Base-by-base conservation (phyloP, 2,113 vertebrate genomes). In the Ciconia stormi region DNA sequence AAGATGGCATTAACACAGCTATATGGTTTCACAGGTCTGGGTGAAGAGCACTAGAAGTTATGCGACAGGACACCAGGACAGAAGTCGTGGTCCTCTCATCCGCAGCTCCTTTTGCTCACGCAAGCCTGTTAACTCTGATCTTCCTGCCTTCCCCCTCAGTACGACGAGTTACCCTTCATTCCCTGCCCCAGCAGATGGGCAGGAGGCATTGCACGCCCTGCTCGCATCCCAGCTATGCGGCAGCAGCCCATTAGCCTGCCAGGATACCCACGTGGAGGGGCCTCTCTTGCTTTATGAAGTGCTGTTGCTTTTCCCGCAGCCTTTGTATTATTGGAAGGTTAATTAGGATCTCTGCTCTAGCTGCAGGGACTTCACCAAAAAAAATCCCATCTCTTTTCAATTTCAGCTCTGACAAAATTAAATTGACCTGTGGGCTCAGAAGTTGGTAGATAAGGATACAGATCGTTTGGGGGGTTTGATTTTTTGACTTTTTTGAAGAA, bases 261-360 rank as follows among this genome's bases (percentile, higher is more conserved):
- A 69, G 30, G 49, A 56, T 62, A 80, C 27, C 49, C 69, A 71
- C 0, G 0, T 14, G 27, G 15, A 92, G 34, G 17, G 69, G 53
- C 46, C 76, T 38, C 80, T 50, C 40, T 13, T 18, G 62, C 71
- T 90, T 89, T 66, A 61, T 3, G 21, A 66, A 80, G 25, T 26
- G 49, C 58, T 83, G 7, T 1, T 55, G 40, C 55, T 92, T 78
- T 81, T 70, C 59, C 72, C 8, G 6, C 46, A 91, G 86, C 46
- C 87, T 97, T 92, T 92, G 63, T 87, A 21, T 46, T 83, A 66
- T 2, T 23, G 71, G 34, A 77, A 92, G 93, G 80, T 93, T 86
- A 95, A 95, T 89, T 73, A 90, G 79, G 63, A 86, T 77, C 71
- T 62, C 62, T 58, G 71, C 44, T 86, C 25, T 66, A 66, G 79